phyloP scores from a whole-genome alignment of 2,113 vertebrate genomes.

The Aythya baeri region DNA sequence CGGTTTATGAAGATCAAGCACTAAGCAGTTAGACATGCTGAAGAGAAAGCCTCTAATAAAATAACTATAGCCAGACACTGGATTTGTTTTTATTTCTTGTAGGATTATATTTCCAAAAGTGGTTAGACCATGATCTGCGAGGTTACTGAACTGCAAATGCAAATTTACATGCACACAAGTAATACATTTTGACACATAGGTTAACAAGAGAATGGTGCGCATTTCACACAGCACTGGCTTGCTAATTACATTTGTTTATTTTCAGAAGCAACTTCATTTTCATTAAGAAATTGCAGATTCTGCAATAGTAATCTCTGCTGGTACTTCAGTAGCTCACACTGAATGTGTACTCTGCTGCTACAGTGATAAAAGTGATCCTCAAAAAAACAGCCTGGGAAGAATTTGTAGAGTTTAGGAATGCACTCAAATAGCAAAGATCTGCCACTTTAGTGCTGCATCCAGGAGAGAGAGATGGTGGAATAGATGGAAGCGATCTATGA shows the following conservation, averaged over 20 bases:
- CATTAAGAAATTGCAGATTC: constrained; percentile 73
- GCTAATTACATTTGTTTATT: constrained; percentile 69
- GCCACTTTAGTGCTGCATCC: not conserved
- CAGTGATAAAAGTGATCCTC: not conserved
- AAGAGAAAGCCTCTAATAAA: constrained; percentile 36
- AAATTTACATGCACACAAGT: constrained; percentile 43
- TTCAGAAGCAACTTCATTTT: constrained; percentile 65
- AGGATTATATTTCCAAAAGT: constrained; percentile 44
- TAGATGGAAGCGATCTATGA: not conserved
- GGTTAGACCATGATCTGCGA: constrained; percentile 49
- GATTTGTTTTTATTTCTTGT: constrained; percentile 48
- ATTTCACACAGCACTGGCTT: constrained; percentile 61
- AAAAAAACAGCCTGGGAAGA: not conserved
- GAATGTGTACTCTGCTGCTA: not conserved
- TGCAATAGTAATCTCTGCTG: constrained; percentile 40
- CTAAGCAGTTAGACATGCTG: not conserved
- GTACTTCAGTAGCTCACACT: constrained; percentile 36
- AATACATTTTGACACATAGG: constrained; percentile 66
- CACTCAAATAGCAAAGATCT: not conserved
- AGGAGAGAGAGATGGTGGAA: not conserved
- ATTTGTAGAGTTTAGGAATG: not conserved
- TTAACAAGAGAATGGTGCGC: constrained; percentile 67
- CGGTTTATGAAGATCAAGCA: constrained; percentile 30
- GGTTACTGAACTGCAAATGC: constrained; percentile 50
- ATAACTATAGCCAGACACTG: constrained; percentile 3